Percentiles rank a stretch among this genome's conserved stretches.
Conservation (phyloP, 2,113 vertebrate species). For the Haplochromis vanheusdeni region DNA sequence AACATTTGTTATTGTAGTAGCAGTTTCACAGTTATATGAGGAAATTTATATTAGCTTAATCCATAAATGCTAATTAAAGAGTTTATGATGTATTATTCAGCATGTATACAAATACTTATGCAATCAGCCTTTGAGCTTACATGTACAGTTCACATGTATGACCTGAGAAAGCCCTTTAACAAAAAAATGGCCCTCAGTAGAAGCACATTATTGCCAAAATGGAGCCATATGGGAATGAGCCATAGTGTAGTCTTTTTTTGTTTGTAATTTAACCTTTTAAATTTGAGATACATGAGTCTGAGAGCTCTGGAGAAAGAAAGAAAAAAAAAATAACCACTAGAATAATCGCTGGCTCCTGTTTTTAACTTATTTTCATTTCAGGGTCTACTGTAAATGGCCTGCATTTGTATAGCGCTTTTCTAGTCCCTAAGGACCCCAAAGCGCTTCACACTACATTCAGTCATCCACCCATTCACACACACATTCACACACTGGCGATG, state of each 20-base stretch:
- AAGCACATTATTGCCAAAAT: background rate
- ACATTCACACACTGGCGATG: too few relatives aligned
- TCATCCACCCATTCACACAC: too few relatives aligned
- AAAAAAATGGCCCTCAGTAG: background rate
- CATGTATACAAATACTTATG: too few relatives aligned
- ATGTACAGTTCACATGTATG: background rate
- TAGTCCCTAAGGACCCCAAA: too few relatives aligned
- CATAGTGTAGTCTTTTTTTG: background rate
- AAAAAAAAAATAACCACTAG: background rate
- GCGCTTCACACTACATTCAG: too few relatives aligned
- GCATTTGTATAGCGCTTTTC: too few relatives aligned
- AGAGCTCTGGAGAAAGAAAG: background rate
- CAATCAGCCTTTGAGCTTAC: background rate
- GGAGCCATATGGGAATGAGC: background rate
- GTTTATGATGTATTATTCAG: background rate
- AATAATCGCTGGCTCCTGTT: background rate
- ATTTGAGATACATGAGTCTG: background rate
- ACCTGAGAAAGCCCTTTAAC: background rate
- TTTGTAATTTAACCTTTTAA: background rate
- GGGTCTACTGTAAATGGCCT: too few relatives aligned
- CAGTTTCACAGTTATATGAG: background rate
- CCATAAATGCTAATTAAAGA: background rate
- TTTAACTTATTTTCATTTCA: background rate
- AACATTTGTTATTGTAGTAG: background rate
- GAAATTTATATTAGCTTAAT: background rate